phyloP scores from a whole-genome alignment of 1,140 invertebrate species.

The Drosophila mojavensis region DNA sequence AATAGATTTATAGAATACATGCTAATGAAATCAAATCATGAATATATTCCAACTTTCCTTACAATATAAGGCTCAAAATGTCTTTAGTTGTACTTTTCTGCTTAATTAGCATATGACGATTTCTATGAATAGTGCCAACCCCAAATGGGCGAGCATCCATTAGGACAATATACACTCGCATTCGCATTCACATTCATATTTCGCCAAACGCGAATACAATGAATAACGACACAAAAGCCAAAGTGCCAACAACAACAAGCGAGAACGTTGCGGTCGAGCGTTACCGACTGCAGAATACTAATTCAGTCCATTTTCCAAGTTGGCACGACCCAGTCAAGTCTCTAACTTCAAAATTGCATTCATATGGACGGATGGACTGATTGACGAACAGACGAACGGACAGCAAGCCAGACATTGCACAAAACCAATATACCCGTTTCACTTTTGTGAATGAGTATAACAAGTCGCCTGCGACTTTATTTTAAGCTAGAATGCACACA shows the following conservation, averaged over 20 bases:
- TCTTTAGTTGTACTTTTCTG: background rate
- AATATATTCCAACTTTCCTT: background rate
- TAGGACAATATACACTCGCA: conserved; percentile 46
- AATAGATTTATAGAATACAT: no score
- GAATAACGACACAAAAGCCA: conserved; percentile 82
- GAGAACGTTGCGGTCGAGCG: no score
- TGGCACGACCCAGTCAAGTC: no score
- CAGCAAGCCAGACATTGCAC: no score
- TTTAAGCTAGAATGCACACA: conserved; percentile 80
- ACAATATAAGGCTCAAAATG: background rate
- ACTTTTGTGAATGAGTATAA: background rate
- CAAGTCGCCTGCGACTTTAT: conserved; percentile 72
- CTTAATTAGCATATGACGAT: conserved; percentile 72
- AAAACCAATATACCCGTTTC: no score
- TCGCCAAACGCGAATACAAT: conserved; percentile 58
- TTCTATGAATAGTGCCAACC: conserved; percentile 39
- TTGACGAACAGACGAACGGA: no score
- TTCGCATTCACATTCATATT: conserved; percentile 60
- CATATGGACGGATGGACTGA: no score
- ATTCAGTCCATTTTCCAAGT: no score
- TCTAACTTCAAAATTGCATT: no score
- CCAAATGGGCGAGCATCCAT: conserved; percentile 56
- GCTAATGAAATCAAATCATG: background rate
- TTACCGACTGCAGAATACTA: no score
- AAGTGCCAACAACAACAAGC: conserved; percentile 61